phyloP scores from a whole-genome alignment of 2,113 vertebrate species.

The Ictidomys tridecemlineatus region DNA sequence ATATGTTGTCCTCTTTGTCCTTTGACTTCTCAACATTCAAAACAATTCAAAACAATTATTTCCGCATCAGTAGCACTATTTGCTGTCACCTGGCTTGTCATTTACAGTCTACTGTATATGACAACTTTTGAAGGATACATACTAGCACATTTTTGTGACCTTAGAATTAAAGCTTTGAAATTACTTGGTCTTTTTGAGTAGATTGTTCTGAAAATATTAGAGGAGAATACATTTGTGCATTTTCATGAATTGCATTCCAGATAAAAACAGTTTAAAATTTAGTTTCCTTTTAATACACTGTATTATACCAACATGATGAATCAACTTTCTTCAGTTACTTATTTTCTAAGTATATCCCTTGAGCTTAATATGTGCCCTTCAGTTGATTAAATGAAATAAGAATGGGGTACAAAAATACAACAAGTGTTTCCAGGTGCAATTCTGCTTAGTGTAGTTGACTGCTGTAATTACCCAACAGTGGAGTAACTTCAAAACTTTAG shows the following conservation, averaged over 20 bases:
- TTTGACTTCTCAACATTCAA: conserved; percentile 66
- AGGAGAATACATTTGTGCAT: background rate
- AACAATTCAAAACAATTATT: conserved; percentile 67
- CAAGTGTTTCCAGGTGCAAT: background rate
- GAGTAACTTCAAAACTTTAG: background rate
- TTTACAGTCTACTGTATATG: conserved; percentile 21
- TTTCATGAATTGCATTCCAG: background rate
- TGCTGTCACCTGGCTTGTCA: conserved; percentile 12
- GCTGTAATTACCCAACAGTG: background rate
- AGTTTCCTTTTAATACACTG: background rate
- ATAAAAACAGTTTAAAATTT: background rate
- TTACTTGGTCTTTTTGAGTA: conserved; percentile 30
- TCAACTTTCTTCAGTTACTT: background rate
- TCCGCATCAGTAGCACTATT: conserved; percentile 58
- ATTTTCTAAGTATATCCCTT: background rate
- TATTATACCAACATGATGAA: background rate
- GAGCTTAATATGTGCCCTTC: background rate
- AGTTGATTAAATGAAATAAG: background rate
- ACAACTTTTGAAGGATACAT: conserved; percentile 35
- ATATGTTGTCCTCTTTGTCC: conserved; percentile 43
- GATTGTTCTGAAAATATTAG: conserved; percentile 27
- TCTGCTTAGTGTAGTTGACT: background rate
- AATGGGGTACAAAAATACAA: background rate
- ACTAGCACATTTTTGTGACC: background rate
- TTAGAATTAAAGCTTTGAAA: conserved; percentile 51